Conservation (phyloP, 2,113 vertebrate species). For the Melanostigma gelatinosum region DNA sequence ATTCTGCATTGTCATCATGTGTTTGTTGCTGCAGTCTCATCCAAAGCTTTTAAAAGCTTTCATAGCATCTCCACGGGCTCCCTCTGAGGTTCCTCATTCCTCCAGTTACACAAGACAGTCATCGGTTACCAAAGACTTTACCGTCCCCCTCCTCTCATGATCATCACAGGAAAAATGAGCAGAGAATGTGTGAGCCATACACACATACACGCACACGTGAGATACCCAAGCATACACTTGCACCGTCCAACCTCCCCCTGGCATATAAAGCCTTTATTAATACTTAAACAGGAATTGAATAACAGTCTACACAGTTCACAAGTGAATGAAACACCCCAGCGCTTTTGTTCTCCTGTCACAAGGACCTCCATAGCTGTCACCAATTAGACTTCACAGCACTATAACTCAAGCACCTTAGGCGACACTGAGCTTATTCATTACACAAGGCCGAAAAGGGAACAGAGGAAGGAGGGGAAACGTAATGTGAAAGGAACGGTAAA, state of each 20-base stretch:
- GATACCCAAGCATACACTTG: constrained; percentile 55
- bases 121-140: constrained; percentile 58
- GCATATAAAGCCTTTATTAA: constrained; percentile 79
- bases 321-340: constrained; percentile 74
- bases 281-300: constrained; percentile 84
- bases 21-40: not conserved
- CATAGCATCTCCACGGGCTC: constrained; percentile 12
- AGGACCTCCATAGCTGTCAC: constrained; percentile 51
- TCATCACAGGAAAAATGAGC: constrained; percentile 66
- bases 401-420: constrained; percentile 50
- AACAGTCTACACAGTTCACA: constrained; percentile 70
- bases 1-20: not conserved
- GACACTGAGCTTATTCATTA: constrained; percentile 33
- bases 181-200: not conserved
- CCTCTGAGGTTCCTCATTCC: constrained; percentile 22
- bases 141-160: constrained; percentile 35
- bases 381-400: constrained; percentile 52
- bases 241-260: constrained; percentile 67
- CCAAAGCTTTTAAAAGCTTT: constrained; percentile 31
- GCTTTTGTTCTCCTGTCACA: constrained; percentile 74
- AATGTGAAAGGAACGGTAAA: constrained; percentile 40
- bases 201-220: constrained; percentile 6
- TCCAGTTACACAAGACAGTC: constrained; percentile 45
- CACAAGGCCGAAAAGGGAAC: constrained; percentile 20
- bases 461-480: constrained; percentile 19